Percentiles rank a stretch among this genome's conserved stretches.
phyloP scores from a whole-genome alignment of 2,888 invertebrate genomes.

The Euzetes globulus region DNA sequence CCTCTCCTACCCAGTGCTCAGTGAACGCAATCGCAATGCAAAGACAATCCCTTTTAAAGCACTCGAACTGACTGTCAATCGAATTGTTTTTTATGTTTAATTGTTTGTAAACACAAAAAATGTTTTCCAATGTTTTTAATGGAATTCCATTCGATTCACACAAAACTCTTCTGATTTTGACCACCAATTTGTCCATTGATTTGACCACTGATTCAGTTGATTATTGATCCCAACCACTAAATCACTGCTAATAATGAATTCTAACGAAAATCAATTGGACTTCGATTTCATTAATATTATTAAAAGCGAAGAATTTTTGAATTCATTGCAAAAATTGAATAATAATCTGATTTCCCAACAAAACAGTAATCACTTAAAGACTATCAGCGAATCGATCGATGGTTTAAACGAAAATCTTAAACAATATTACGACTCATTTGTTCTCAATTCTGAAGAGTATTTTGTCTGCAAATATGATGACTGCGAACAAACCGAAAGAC shows the following conservation, averaged over 20 bases:
- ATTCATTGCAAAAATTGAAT: not conserved
- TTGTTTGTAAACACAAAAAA: not conserved
- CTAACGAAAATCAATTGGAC: not conserved
- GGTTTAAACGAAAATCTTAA: slow-evolving; percentile 1
- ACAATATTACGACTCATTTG: not conserved
- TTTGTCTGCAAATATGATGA: slow-evolving; percentile 12
- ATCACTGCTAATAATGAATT: slow-evolving; percentile 17
- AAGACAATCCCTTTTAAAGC: slow-evolving; percentile 11
- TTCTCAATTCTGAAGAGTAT: not conserved
- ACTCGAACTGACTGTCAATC: not conserved
- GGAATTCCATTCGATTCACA: not conserved
- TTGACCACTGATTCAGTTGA: too few species aligned
- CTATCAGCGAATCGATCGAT: not conserved
- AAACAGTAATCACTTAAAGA: not conserved
- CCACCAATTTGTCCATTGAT: too few species aligned
- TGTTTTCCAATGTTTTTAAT: not conserved
- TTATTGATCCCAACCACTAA: too few species aligned
- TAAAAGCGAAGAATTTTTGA: not conserved
- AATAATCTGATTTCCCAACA: not conserved
- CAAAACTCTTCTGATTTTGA: not conserved
- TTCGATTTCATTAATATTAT: not conserved
- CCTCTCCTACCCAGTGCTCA: too few species aligned
- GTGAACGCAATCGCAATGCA: not conserved
- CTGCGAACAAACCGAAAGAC: not conserved
- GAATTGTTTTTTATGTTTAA: not conserved